Evolutionary conservation across 2,888 invertebrate genomes (phyloP), one percentile per base, ranked within the genome.

Genomic region (Herminia tarsipennalis): DNA sequence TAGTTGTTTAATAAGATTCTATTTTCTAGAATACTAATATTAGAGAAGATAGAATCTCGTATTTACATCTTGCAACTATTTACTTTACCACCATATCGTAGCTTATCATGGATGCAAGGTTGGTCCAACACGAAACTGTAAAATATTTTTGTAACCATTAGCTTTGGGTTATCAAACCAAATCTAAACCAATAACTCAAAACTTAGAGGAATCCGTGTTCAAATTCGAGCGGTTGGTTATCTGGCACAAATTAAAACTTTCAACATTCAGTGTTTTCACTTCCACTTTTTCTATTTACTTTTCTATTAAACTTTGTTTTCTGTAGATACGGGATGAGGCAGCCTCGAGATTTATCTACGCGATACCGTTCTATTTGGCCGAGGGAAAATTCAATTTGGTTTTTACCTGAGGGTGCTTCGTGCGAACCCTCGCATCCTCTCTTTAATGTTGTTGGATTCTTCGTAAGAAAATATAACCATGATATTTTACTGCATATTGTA

Each of bases 301-400:
- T 87, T 81, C 87, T 87, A 88, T 88, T 86, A 85, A 88, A 88
- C 83, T 88, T 88, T 86, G 83, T 88, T 83, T 86, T 83, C 76
- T 76, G 80, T 79, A 82, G 83, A 79, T 80, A 76, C 79, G 78
- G 81, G 81, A 81, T 79, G 80, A 81, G 83, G 78, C 78, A 76
- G 79, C 73, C 70, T 81, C 73, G 83, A 88, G 88, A 88, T 88
- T 88, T 88, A 88, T 88, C 83, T 85, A 81, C 81, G 81, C 82
- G 88, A 89, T 86, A 88, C 80, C 85, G 81, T 82, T 84, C 81
- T 83, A 79, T 86, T 86, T 82, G 82, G 81, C 71, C 73, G 82
- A 81, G 81, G 77, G 86, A 81, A 83, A 86, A 88, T 88, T 88
- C 88, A 88, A 89, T 89, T 89, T 88, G 79, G 85, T 87, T 87